Evolutionary conservation across 2,113 vertebrate species (phyloP).

Genomic region (Muntiacus muntjak): DNA sequence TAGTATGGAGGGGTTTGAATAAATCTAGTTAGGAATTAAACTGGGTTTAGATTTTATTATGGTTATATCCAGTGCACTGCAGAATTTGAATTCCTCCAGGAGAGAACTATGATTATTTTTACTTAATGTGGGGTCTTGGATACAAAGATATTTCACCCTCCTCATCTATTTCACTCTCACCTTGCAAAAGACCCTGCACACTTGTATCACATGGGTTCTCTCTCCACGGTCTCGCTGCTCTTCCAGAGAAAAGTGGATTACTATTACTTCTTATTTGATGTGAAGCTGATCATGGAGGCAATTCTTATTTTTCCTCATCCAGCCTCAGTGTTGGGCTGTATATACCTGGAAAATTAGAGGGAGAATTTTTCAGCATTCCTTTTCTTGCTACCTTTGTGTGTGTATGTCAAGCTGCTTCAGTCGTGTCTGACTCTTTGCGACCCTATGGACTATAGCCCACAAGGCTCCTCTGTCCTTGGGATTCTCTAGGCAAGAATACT

Average conservation of each 20-base stretch:
- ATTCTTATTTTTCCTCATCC: neutral
- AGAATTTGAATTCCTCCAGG: neutral
- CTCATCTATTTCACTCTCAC: neutral
- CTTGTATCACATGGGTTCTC: neutral
- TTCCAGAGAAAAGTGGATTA: neutral
- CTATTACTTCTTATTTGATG: neutral
- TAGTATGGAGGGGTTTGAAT: neutral
- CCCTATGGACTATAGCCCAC: neutral
- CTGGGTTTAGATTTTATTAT: neutral
- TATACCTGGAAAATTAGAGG: neutral
- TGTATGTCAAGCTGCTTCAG: neutral
- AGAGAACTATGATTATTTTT: neutral
- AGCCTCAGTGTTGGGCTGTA: neutral
- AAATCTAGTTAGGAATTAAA: neutral
- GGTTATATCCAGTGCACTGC: neutral
- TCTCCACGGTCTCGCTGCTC: neutral
- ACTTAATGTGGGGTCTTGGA: neutral
- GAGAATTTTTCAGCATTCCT: neutral
- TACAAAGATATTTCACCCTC: neutral
- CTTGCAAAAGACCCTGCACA: neutral
- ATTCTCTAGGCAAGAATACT: neutral
- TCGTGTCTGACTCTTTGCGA: neutral
- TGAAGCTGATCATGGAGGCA: neutral
- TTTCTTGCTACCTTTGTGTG: neutral
- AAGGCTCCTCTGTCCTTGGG: neutral